Conservation (phyloP, 2,113 vertebrate species). For the Ammodytes marinus region DNA sequence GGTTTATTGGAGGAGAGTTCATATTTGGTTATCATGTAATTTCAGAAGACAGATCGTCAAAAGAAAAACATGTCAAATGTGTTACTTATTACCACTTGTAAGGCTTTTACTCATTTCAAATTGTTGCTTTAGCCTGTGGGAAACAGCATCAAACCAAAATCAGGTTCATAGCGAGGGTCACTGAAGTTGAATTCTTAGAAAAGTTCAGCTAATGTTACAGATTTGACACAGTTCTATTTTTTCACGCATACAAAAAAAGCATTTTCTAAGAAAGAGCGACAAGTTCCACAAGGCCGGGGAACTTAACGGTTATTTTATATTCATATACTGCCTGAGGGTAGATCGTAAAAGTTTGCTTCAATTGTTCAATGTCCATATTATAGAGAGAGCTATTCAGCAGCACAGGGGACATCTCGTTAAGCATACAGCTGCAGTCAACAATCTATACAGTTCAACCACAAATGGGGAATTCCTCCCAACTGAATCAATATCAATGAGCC, state of each 20-base stretch:
- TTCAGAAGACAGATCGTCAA: neutral
- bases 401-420: neutral
- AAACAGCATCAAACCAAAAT: neutral
- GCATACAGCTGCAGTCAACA: neutral
- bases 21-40: constrained; percentile 34
- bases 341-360: neutral
- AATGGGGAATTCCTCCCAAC: too few relatives aligned
- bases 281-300: neutral
- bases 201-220: neutral
- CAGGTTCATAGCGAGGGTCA: neutral
- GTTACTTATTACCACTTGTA: neutral
- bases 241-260: neutral
- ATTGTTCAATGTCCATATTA: neutral
- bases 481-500: too few relatives aligned
- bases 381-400: neutral
- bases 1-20: neutral
- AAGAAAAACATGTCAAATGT: constrained; percentile 12
- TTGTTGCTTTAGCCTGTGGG: neutral
- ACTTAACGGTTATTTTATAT: neutral
- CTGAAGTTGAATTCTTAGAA: neutral
- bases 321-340: neutral
- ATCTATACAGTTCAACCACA: too few relatives aligned
- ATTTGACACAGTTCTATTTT: neutral
- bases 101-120: neutral
- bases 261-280: constrained; percentile 24